A percentile compares a stretch with the other conserved stretches of the same genome.
phyloP scores from a whole-genome alignment of 2,797 vertebrate genomes.

The Pogonophryne albipinna region DNA sequence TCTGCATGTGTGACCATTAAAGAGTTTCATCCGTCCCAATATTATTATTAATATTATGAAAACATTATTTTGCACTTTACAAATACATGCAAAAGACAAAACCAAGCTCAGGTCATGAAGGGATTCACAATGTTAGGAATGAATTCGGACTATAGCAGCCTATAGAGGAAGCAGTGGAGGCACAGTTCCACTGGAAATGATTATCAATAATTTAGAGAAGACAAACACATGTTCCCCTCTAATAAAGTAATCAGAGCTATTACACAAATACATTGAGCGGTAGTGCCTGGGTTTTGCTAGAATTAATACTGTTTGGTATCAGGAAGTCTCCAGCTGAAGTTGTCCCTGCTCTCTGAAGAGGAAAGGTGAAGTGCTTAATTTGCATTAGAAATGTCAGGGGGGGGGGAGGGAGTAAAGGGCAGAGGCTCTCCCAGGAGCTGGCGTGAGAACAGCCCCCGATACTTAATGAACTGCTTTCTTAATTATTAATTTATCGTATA shows the following conservation, averaged over 20 bases:
- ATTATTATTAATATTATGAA: too few species aligned
- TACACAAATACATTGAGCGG: conserved; percentile 13
- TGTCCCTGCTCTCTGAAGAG: conserved; percentile 33
- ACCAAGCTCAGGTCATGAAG: neutral
- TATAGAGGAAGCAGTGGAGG: neutral
- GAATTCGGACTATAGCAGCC: neutral
- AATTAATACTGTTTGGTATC: conserved; percentile 24
- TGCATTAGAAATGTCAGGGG: conserved; percentile 74
- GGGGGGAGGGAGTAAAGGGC: conserved; percentile 41
- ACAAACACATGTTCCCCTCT: neutral
- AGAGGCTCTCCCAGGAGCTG: conserved; percentile 43
- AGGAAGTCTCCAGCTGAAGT: conserved; percentile 45
- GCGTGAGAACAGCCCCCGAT: conserved; percentile 18
- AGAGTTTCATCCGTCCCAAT: too few species aligned
- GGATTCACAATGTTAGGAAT: neutral
- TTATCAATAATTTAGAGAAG: conserved; percentile 5
- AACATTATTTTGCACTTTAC: neutral
- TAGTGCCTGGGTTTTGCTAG: neutral
- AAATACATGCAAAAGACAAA: neutral
- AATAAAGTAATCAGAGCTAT: conserved; percentile 10
- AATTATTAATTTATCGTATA: conserved; percentile 42
- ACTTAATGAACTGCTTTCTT: conserved; percentile 59
- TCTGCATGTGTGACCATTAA: too few species aligned
- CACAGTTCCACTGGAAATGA: conserved; percentile 8
- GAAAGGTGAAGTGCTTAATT: conserved; percentile 68